Conservation (phyloP, 2,888 invertebrate genomes). For the Drosophila mulleri region DNA sequence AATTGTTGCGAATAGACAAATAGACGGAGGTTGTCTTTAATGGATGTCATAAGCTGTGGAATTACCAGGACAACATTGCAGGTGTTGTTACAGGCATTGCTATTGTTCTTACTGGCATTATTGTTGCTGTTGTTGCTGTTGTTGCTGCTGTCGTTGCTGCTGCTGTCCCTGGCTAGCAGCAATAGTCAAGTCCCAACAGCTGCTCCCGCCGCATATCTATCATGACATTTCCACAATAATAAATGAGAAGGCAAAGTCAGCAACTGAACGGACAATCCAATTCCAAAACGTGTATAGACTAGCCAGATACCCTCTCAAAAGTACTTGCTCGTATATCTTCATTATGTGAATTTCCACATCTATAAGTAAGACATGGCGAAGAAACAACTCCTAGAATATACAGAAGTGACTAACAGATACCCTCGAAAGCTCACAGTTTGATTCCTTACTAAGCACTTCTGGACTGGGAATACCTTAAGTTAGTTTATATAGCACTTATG, state of each 20-base stretch:
- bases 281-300: neutral
- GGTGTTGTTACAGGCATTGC: conserved; percentile 5
- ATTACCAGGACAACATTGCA: conserved; percentile 13
- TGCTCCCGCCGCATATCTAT: conserved; percentile 2
- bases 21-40: conserved; percentile 18
- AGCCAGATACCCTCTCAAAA: neutral
- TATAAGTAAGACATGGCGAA: too few species aligned
- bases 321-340: neutral
- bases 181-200: conserved; percentile 12
- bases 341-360: neutral
- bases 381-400: neutral
- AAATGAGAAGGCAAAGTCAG: conserved; percentile 10
- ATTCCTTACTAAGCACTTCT: too few species aligned
- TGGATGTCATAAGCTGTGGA: conserved; percentile 27
- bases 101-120: neutral
- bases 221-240: conserved; percentile 2
- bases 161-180: neutral
- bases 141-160: neutral
- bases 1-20: conserved; percentile 23
- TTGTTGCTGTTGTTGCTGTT: neutral
- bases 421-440: neutral
- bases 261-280: neutral
- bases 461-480: too few species aligned
- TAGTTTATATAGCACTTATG: too few species aligned
- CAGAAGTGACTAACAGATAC: neutral